These are phyloP conservation scores for Hirudo medicinalis DNA, from an alignment of 1,140 invertebrate species.

Conservation along the genomic window DNA sequence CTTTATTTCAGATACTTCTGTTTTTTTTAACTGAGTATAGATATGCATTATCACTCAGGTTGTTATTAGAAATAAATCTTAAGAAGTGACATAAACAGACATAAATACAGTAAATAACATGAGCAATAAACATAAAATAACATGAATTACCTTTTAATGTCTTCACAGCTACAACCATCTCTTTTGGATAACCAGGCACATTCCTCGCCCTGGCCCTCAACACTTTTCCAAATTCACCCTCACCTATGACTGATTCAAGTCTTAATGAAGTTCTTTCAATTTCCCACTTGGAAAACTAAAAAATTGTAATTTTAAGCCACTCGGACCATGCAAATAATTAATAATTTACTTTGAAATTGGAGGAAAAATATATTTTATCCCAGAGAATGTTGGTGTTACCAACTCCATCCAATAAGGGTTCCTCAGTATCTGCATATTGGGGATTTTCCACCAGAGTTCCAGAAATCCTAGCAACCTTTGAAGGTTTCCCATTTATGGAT, in stretches of 20 bases:
- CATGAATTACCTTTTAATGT: constrained; percentile 73
- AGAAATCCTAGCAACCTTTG: no score
- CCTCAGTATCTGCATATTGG: no score
- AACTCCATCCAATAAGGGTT: not conserved
- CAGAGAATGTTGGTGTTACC: not conserved
- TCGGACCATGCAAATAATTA: not conserved
- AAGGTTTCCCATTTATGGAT: no score
- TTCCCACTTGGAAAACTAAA: constrained; percentile 61
- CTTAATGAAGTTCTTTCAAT: constrained; percentile 53
- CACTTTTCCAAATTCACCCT: constrained; percentile 88
- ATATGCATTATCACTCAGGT: no score
- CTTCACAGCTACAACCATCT: constrained; percentile 83
- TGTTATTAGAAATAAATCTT: no score
- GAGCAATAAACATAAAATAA: not conserved
- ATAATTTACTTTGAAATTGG: not conserved
- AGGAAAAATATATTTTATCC: not conserved
- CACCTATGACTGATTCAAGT: constrained; percentile 59
- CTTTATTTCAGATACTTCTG: no score
- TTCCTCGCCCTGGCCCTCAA: constrained; percentile 60
- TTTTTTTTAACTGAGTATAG: no score
- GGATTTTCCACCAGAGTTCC: no score
- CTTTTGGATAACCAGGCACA: constrained; percentile 45
- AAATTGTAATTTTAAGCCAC: not conserved
- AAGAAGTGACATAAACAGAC: no score
- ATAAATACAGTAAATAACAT: not conserved